These are phyloP conservation scores for Pocota personata DNA, from an alignment of 2,888 invertebrate genomes.

Conservation along the genomic window DNA sequence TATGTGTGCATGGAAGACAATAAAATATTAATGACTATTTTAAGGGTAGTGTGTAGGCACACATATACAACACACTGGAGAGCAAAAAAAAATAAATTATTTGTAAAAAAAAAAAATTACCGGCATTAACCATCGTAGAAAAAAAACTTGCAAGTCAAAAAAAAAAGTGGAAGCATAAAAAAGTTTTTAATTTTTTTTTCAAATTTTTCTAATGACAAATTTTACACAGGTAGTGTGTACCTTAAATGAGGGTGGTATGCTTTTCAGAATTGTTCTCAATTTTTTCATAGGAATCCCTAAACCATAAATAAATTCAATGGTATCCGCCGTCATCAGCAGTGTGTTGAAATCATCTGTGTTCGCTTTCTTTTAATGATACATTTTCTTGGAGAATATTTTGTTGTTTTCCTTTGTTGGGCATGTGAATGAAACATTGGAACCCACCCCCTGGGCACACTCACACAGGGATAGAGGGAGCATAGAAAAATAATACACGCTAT, in stretches of 20 bases:
- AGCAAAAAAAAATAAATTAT: not conserved
- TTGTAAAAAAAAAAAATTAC: constrained; percentile 10
- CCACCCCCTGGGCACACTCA: not conserved
- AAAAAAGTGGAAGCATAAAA: too few species aligned
- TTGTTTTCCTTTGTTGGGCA: not conserved
- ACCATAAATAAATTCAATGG: constrained; percentile 11
- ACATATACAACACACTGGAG: not conserved
- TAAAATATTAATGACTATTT: constrained; percentile 46
- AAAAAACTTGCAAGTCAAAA: not conserved
- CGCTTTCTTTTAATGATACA: constrained; percentile 3
- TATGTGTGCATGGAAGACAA: constrained; percentile 26
- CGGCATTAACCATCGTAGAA: not conserved
- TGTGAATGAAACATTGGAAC: not conserved
- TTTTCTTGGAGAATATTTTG: not conserved
- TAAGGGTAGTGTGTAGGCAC: constrained; percentile 27
- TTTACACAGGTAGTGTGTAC: constrained; percentile 10
- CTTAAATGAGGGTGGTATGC: not conserved
- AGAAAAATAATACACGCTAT: constrained; percentile 6
- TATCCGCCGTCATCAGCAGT: constrained; percentile 9
- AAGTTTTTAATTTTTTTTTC: constrained; percentile 13
- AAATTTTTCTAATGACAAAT: constrained; percentile 14
- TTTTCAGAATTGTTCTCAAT: not conserved
- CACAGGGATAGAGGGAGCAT: not conserved
- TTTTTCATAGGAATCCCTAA: constrained; percentile 6
- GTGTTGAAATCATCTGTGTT: constrained; percentile 12